phyloP scores from a whole-genome alignment of 2,797 vertebrate genomes.

The Sebastolobus altivelis region DNA sequence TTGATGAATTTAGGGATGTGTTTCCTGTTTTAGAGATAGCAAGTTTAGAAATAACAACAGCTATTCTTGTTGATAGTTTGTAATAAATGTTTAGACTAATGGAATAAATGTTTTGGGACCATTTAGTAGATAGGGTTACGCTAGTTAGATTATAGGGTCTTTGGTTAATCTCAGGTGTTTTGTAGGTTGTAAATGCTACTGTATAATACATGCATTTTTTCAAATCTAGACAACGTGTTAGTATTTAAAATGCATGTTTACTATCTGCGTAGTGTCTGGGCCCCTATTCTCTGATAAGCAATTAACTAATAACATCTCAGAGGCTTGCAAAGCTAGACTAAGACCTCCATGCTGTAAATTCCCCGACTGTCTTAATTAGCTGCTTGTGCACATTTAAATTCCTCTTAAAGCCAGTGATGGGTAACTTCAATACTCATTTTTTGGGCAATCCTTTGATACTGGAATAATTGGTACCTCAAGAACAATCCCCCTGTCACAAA shows the following conservation, averaged over 20 bases:
- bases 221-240: background rate
- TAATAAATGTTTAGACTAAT: background rate
- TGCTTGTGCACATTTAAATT: slow-evolving; percentile 12
- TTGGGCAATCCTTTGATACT: background rate
- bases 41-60: background rate
- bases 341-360: background rate
- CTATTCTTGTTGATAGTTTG: background rate
- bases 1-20: background rate
- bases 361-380: background rate
- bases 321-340: background rate
- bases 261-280: background rate
- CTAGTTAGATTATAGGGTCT: too few species aligned
- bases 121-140: too few species aligned
- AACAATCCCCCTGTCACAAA: background rate
- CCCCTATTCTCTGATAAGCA: background rate
- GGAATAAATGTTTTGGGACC: background rate
- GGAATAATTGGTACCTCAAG: background rate
- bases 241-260: background rate
- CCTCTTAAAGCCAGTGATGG: background rate
- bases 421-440: background rate
- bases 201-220: background rate
- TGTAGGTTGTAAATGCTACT: background rate
- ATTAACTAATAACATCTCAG: background rate
- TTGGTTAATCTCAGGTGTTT: background rate
- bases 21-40: background rate